Conservation (phyloP, 2,113 vertebrate genomes). For the Nothocercus nigrocapillus region DNA sequence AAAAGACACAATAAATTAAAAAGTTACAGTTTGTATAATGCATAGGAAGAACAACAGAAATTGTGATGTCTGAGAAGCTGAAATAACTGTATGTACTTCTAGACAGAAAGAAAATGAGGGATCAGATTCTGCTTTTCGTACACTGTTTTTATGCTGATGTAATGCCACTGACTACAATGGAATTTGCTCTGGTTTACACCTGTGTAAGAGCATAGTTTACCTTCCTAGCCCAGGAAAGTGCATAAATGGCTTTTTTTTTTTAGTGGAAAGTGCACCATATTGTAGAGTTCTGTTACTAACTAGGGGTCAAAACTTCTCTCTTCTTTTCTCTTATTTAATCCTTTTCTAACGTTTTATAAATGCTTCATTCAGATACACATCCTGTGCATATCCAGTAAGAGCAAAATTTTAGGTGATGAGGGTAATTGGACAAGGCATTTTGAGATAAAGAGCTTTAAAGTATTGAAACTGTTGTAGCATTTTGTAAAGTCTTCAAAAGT, state of each 20-base stretch:
- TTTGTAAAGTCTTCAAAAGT: neutral
- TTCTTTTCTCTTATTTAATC: neutral
- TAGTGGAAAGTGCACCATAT: neutral
- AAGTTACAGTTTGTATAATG: constrained; percentile 22
- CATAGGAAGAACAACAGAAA: constrained; percentile 3
- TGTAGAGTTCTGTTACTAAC: neutral
- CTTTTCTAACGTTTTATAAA: neutral
- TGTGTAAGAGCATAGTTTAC: neutral
- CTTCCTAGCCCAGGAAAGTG: neutral
- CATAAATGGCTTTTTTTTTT: neutral
- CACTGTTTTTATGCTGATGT: neutral
- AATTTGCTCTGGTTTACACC: neutral
- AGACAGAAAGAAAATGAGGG: neutral
- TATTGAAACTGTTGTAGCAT: neutral
- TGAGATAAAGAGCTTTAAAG: neutral
- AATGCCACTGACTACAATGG: neutral
- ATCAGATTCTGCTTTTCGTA: neutral
- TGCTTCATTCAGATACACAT: neutral
- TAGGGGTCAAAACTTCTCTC: neutral
- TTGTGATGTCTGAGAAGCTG: neutral
- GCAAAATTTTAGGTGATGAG: neutral
- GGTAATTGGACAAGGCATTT: neutral
- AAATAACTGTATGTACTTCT: neutral
- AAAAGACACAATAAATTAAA: constrained; percentile 30
- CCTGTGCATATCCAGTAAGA: accelerated